Base-by-base conservation (phyloP, 2,797 vertebrate genomes). In the Lagodon rhomboides region DNA sequence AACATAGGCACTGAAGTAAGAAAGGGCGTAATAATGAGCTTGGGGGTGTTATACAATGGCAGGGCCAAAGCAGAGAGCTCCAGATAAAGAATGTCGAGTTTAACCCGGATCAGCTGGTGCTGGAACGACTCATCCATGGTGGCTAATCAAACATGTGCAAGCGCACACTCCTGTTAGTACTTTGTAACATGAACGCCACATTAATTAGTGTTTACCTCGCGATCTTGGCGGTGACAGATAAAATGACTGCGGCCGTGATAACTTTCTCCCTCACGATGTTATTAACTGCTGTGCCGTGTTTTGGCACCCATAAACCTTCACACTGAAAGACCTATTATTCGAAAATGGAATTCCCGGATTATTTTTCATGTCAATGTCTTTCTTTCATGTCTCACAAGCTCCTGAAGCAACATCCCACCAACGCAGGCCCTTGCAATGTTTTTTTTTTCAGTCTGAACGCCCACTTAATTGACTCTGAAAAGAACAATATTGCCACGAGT, bases 91-190 rank as follows among this genome's bases (percentile, higher is more conserved):
- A 61, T 4, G 44, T 61, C 38, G 16, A 34, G 25, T 12, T 20
- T 30, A 38, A 38, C 18, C 30, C 20, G 12, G 20, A 20, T 62
- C 41, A 17, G 38, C 47, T 63, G 53, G 43, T 69, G 50, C 46
- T 53, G 11, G 49, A 58, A 60, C 5, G 22, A 44, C 59, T 68
- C 43, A 67, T 74, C 50, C 49, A 4, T n/a, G 43, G 25, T 17
- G 50, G 58, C 16, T 22, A 16, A 38, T 82, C 46, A 76, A 59
- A 77, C 67, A 55, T 49, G 49, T 66, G 43, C 10, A 62, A 76
- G 25, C 2, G 7, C 53, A 70, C 60, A 63, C 27, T 82, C 23
- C 44, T 46, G 8, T 25, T 38, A 62, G 49, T 68, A 58, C 56
- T 79, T 68, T 56, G 23, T 56, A 60, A 71, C n/a, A 44, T 65